These are phyloP conservation scores for Helostoma temminkii DNA, from an alignment of 2,797 vertebrate genomes.

Conservation along the genomic window DNA sequence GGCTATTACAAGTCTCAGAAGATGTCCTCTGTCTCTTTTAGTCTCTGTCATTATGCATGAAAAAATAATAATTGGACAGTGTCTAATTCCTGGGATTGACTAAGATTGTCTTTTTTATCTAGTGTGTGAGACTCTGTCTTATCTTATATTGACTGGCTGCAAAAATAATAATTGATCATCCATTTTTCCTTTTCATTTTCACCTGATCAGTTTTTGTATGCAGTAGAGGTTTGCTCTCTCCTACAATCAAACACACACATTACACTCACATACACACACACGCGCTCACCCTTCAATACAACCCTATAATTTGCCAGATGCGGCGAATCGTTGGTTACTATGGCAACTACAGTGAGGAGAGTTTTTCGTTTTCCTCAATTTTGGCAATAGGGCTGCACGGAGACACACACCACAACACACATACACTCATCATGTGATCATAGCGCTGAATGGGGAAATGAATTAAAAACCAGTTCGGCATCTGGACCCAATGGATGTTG, in stretches of 20 bases:
- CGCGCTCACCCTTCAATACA: conserved; percentile 73
- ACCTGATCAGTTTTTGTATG: conserved; percentile 73
- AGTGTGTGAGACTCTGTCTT: conserved; percentile 5
- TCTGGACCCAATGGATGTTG: conserved; percentile 49
- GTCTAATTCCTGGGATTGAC: conserved; percentile 16
- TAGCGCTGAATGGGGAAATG: conserved; percentile 31
- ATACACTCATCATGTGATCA: conserved; percentile 39
- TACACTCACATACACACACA: conserved; percentile 49
- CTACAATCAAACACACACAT: conserved; percentile 45
- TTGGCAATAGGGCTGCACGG: conserved; percentile 64
- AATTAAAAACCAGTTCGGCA: conserved; percentile 27
- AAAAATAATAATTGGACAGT: conserved; percentile 10
- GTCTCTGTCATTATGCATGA: not conserved
- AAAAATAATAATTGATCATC: conserved; percentile 49
- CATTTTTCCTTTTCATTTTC: conserved; percentile 54
- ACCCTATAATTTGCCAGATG: conserved; percentile 85
- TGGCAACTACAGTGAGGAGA: conserved; percentile 76
- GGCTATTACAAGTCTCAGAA: conserved; percentile 31
- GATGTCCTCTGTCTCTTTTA: conserved; percentile 3
- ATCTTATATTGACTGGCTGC: conserved; percentile 32
- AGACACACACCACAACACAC: conserved; percentile 26
- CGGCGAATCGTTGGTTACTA: conserved; percentile 80
- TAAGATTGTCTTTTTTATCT: conserved; percentile 13
- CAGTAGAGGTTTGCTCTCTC: conserved; percentile 62
- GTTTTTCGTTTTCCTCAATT: conserved; percentile 71